Evolutionary conservation across 2,113 vertebrate species (phyloP).

Genomic region (Myotis lucifugus): DNA sequence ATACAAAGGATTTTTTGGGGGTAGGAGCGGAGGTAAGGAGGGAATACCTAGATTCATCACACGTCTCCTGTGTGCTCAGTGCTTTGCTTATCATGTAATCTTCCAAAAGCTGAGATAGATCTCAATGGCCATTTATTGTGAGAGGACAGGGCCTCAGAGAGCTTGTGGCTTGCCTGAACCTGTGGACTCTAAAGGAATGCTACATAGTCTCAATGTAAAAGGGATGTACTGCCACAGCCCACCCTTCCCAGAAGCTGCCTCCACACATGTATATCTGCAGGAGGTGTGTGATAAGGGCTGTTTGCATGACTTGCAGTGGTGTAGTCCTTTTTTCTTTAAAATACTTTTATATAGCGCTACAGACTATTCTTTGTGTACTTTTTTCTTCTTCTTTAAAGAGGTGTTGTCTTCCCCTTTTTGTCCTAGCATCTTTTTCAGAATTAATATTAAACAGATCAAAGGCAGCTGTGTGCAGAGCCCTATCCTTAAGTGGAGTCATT

Average conservation of each 20-base stretch:
- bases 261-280: neutral
- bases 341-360: neutral
- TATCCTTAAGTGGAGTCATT: neutral
- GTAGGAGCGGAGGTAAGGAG: neutral
- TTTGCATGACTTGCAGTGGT: neutral
- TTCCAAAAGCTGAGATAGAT: neutral
- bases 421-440: constrained; percentile 24
- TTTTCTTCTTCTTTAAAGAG: neutral
- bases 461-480: neutral
- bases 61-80: neutral
- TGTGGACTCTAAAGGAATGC: neutral
- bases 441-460: constrained; percentile 18
- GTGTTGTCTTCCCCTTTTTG: neutral
- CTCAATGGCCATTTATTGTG: neutral
- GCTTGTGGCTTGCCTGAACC: neutral
- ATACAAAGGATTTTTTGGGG: neutral
- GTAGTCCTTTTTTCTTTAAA: neutral
- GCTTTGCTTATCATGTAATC: neutral
- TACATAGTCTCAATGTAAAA: neutral
- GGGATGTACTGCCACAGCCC: neutral
- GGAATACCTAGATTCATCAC: neutral
- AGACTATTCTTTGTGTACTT: neutral
- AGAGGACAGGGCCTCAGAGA: neutral
- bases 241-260: neutral
- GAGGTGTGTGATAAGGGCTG: neutral